Evolutionary conservation across 2,888 invertebrate species (phyloP).

Genomic region (Altica lythri): DNA sequence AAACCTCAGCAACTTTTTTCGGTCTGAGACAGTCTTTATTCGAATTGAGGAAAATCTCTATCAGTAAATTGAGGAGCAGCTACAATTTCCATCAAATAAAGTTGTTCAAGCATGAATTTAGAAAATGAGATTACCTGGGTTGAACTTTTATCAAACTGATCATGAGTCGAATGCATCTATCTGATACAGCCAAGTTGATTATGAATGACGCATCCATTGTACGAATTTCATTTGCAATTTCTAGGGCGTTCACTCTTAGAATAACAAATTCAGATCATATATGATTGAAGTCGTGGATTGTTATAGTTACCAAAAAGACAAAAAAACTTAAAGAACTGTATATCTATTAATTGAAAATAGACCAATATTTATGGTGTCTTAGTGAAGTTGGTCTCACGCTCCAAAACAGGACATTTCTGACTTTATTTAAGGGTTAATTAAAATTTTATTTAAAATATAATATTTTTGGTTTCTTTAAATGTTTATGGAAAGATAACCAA

Average conservation of each 20-base stretch:
- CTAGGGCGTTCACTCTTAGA: constrained; percentile 3
- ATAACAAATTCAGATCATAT: neutral
- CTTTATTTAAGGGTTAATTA: no score
- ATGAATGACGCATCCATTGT: constrained; percentile 14
- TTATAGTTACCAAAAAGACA: no score
- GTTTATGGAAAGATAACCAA: no score
- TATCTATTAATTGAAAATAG: no score
- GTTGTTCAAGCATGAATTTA: constrained; percentile 22
- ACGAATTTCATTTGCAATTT: constrained; percentile 15
- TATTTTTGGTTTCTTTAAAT: no score
- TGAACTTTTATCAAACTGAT: constrained; percentile 23
- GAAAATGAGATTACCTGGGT: constrained; percentile 22
- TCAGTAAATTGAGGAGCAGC: constrained; percentile 13
- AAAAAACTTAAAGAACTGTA: no score
- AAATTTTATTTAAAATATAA: no score
- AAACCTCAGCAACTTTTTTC: constrained; percentile 1
- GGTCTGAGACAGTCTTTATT: constrained; percentile 6
- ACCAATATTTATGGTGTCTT: no score
- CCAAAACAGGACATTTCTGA: no score
- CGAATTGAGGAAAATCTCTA: constrained; percentile 7
- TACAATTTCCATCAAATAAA: constrained; percentile 18
- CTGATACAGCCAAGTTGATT: constrained; percentile 14
- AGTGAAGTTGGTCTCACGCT: no score
- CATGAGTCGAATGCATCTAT: constrained; percentile 15
- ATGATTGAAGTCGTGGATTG: no score